Evolutionary conservation across 2,113 vertebrate species (phyloP), one percentile per base, ranked within the genome.

Genomic region (Tetrax tetrax): DNA sequence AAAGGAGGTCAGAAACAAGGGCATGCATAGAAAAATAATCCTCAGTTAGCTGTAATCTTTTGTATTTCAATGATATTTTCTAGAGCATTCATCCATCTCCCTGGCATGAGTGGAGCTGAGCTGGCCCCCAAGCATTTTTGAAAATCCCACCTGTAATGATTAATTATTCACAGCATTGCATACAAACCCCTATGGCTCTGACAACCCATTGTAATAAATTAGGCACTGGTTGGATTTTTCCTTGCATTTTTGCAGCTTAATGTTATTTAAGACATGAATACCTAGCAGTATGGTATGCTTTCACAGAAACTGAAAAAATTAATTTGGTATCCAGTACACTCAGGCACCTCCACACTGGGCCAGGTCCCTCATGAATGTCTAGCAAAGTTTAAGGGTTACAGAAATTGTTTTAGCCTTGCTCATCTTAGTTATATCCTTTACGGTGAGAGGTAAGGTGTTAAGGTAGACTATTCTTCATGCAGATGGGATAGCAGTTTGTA

Each of bases 281-380:
- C 16, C 25, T 38, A 54, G 24, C 35, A 80, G 48, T 17, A 37
- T 0, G 18, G 14, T 0, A 20, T 0, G 0, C 43, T 61, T 70
- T 60, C 24, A 47, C 0, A 29, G 31, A 13, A 41, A 41, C 11
- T 41, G 18, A 14, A 64, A 21, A 53, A 9, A 19, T 7, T 0
- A 29, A 13, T 41, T n/a, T 29, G 24, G 17, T 29, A 7, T 41
- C 21, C 41, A 13, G 21, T 3, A 45, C 12, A 9, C 5, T 31
- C 70, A 27, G 3, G 18, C 14, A 45, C 4, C 18, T 15, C 50
- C 53, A 27, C 23, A 7, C 2, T 9, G 8, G 31, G 3, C 31
- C 28, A 33, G 25, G 11, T 38, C 47, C 48, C 45, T 28, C 13
- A 5, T 1, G 17, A 17, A 24, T 5, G 11, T 19, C 16, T 37